These are phyloP conservation scores for Corythornis madagascariensis DNA, from an alignment of 2,113 vertebrate genomes.

Conservation along the genomic window DNA sequence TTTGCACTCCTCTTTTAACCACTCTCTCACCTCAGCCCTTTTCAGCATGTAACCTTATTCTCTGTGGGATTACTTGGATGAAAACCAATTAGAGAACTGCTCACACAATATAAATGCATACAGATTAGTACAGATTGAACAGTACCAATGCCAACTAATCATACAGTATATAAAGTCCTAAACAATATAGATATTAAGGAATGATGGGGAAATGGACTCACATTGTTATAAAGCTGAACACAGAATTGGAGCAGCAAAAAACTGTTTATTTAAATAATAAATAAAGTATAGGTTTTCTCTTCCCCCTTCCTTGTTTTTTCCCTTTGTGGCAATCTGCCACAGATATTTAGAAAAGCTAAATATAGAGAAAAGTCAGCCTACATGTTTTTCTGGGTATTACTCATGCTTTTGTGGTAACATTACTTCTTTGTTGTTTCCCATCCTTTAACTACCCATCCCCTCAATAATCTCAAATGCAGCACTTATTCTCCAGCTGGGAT, in stretches of 20 bases:
- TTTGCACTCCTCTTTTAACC: constrained; percentile 76
- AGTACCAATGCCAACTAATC: constrained; percentile 73
- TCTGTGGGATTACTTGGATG: constrained; percentile 81
- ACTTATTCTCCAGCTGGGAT: background rate
- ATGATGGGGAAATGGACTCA: constrained; percentile 64
- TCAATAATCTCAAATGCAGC: background rate
- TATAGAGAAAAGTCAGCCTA: constrained; percentile 58
- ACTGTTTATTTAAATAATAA: constrained; percentile 68
- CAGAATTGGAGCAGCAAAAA: constrained; percentile 64
- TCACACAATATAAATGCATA: constrained; percentile 79
- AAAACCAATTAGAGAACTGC: constrained; percentile 81
- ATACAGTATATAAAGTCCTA: constrained; percentile 71
- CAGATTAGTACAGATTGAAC: constrained; percentile 79
- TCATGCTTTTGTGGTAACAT: background rate
- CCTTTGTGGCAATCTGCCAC: constrained; percentile 65
- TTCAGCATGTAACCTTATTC: constrained; percentile 81
- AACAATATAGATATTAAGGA: constrained; percentile 78
- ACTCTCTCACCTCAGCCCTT: constrained; percentile 78
- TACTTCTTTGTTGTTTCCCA: background rate
- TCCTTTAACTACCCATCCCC: background rate
- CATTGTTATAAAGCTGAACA: constrained; percentile 66
- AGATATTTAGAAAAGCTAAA: constrained; percentile 52
- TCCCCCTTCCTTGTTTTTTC: background rate
- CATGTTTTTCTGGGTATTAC: constrained; percentile 52
- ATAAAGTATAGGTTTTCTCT: constrained; percentile 62